phyloP scores from a whole-genome alignment of 64 coral and sea anemone species.

The Trachythela sp. region DNA sequence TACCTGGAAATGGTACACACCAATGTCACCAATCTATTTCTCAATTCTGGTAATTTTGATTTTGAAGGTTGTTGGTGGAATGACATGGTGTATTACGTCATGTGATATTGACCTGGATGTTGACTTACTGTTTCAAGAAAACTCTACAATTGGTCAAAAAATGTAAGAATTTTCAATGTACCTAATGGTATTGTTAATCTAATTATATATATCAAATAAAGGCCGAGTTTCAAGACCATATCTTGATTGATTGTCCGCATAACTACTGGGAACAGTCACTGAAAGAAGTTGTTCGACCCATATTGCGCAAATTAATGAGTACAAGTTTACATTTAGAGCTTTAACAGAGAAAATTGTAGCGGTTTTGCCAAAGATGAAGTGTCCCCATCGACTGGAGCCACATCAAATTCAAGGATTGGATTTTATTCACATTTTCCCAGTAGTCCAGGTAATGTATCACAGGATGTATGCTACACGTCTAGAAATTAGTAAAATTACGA shows the following conservation, averaged over 20 bases:
- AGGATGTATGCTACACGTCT: constrained; percentile 93
- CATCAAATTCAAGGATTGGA: constrained; percentile 99
- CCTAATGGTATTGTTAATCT: not conserved
- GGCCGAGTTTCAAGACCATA: too few relatives aligned
- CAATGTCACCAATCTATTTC: too few relatives aligned
- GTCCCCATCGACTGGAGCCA: constrained; percentile 90
- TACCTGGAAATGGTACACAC: too few relatives aligned
- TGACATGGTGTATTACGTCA: constrained; percentile 97
- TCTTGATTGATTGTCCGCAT: not conserved
- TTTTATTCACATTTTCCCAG: constrained; percentile 96
- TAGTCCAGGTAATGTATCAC: constrained; percentile 86
- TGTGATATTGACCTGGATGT: constrained; percentile 99
- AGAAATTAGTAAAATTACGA: too few relatives aligned
- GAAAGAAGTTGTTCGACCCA: too few relatives aligned
- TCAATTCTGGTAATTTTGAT: too few relatives aligned
- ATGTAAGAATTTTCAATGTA: constrained; percentile 57
- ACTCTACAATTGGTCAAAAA: constrained; percentile 97
- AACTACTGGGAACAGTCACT: too few relatives aligned
- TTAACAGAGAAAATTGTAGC: constrained; percentile 99
- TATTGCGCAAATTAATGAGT: too few relatives aligned
- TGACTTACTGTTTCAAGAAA: constrained; percentile 95
- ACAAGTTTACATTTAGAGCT: too few relatives aligned
- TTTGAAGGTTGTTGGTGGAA: constrained; percentile 88
- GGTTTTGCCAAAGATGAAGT: constrained; percentile 96
- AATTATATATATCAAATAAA: too few relatives aligned